phyloP scores from a whole-genome alignment of 2,888 invertebrate species.

The Lathronympha strigana region DNA sequence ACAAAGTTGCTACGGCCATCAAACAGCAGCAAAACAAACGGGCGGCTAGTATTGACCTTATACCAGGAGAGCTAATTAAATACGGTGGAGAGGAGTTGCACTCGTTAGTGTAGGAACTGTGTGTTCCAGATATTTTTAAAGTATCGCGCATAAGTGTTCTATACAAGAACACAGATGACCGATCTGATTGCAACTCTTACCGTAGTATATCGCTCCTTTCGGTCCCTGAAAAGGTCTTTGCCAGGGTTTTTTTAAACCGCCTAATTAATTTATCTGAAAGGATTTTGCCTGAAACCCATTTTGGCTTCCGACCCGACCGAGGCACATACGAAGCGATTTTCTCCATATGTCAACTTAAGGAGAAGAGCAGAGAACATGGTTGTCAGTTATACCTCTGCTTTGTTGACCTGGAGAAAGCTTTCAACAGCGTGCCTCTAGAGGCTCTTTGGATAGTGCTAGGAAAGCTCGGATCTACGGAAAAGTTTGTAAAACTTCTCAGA shows the following conservation, averaged over 20 bases:
- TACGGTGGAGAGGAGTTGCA: slow-evolving; percentile 1
- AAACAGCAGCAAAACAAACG: neutral
- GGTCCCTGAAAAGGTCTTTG: neutral
- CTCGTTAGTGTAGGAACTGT: neutral
- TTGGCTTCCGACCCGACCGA: neutral
- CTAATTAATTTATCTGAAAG: neutral
- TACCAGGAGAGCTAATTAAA: neutral
- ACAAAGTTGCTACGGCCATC: neutral
- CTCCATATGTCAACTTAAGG: neutral
- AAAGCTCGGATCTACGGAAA: neutral
- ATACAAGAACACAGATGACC: neutral
- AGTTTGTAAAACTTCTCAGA: neutral
- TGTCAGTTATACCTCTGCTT: neutral
- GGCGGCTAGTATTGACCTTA: neutral
- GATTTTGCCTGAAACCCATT: neutral
- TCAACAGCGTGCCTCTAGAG: neutral
- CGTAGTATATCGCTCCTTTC: neutral
- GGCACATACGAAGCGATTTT: neutral
- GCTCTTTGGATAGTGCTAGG: neutral
- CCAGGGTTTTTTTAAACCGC: neutral
- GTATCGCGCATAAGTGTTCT: neutral
- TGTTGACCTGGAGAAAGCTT: neutral
- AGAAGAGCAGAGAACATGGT: slow-evolving; percentile 1
- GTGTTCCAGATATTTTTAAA: neutral
- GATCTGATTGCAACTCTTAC: neutral